Evolutionary conservation across 2,113 vertebrate genomes (phyloP).

Genomic region (Tonatia bakeri): DNA sequence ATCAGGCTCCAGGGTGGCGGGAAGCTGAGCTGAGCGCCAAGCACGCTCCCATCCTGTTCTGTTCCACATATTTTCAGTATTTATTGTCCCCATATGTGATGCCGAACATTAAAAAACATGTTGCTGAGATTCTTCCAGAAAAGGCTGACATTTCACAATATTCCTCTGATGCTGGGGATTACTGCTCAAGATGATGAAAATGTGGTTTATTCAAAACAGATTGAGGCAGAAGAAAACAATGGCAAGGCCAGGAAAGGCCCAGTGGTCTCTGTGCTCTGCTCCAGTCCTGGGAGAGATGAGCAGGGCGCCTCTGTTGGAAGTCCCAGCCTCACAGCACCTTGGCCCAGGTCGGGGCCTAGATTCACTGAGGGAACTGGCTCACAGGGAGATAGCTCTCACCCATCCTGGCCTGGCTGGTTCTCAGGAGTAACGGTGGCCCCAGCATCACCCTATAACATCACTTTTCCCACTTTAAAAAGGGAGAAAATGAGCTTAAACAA

Average conservation of each 20-base stretch:
- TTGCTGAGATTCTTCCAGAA: slow-evolving; percentile 76
- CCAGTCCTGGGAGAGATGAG: background rate
- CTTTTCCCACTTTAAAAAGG: background rate
- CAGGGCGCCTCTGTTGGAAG: background rate
- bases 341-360: background rate
- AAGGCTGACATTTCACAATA: slow-evolving; percentile 78
- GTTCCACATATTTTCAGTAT: slow-evolving; percentile 75
- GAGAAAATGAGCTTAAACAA: background rate
- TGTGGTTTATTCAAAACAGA: slow-evolving; percentile 77
- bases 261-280: background rate
- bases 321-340: background rate
- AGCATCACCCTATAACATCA: too few species aligned
- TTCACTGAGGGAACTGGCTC: background rate
- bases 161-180: slow-evolving; percentile 73
- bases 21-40: slow-evolving; percentile 67
- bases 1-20: slow-evolving; percentile 61
- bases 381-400: fast-evolving
- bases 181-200: slow-evolving; percentile 73
- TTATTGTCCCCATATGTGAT: slow-evolving; percentile 79
- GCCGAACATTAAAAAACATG: slow-evolving; percentile 76
- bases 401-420: background rate
- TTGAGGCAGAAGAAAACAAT: slow-evolving; percentile 68
- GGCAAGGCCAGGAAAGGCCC: slow-evolving; percentile 5
- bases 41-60: slow-evolving; percentile 73
- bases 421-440: background rate